Evolutionary conservation across 2,888 invertebrate species (phyloP).

Genomic region (Dolichopus griseipennis): DNA sequence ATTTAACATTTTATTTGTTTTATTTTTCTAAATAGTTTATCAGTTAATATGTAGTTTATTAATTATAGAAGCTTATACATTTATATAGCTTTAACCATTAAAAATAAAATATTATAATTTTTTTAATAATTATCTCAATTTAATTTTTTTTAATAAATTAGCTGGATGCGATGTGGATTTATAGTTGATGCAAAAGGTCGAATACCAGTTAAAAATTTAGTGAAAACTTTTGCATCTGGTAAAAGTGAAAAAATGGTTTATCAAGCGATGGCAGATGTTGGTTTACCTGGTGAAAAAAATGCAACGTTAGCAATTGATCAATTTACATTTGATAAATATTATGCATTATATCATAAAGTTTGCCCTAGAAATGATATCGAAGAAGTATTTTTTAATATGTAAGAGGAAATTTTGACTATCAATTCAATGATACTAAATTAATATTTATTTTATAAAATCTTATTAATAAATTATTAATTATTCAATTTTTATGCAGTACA

Average conservation of each 20-base stretch:
- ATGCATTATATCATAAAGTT: slow-evolving; percentile 95
- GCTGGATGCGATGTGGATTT: slow-evolving; percentile 98
- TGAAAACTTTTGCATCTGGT: slow-evolving; percentile 97
- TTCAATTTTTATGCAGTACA: slow-evolving; percentile 52
- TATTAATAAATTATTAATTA: slow-evolving; percentile 10
- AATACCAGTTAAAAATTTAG: slow-evolving; percentile 93
- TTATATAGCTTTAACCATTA: too few relatives aligned
- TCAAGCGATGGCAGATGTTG: slow-evolving; percentile 89
- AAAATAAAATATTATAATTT: too few relatives aligned
- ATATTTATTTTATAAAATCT: too few relatives aligned
- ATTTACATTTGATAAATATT: slow-evolving; percentile 98
- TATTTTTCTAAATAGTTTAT: too few relatives aligned
- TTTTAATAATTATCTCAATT: slow-evolving; percentile 14
- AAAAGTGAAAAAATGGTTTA: slow-evolving; percentile 98
- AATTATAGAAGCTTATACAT: too few relatives aligned
- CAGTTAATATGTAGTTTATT: too few relatives aligned
- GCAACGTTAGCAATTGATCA: slow-evolving; percentile 89
- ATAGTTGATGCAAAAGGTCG: slow-evolving; percentile 88
- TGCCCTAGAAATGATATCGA: slow-evolving; percentile 98
- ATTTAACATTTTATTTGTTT: too few relatives aligned
- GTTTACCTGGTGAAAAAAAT: slow-evolving; percentile 89
- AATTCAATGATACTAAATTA: too few relatives aligned
- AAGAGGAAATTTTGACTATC: slow-evolving; percentile 44
- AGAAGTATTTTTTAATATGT: slow-evolving; percentile 93
- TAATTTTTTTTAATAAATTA: slow-evolving; percentile 39